phyloP scores from a whole-genome alignment of 2,888 invertebrate genomes.

The Tupiocoris notatus region DNA sequence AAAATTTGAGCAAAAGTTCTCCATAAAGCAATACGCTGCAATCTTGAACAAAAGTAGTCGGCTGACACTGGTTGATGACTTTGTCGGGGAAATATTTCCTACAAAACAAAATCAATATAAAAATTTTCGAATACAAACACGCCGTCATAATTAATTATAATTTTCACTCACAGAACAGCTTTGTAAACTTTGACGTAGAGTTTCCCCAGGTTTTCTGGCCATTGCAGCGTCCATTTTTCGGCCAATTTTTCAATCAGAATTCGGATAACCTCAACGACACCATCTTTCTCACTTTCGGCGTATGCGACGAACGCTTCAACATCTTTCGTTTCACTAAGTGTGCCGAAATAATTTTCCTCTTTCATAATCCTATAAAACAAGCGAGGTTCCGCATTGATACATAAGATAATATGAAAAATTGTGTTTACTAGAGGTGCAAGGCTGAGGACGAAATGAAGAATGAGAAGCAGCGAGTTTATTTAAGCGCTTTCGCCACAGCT shows the following conservation, averaged over 20 bases:
- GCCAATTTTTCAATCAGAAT: constrained; percentile 62
- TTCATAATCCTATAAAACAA: constrained; percentile 47
- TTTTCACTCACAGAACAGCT: constrained; percentile 50
- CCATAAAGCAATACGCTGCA: constrained; percentile 46
- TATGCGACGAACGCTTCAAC: constrained; percentile 64
- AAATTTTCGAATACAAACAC: not conserved
- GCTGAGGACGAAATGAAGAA: no score
- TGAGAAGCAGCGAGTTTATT: no score
- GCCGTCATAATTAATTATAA: not conserved
- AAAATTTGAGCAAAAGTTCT: constrained; percentile 47
- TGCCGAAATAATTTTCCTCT: constrained; percentile 63
- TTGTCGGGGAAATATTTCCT: constrained; percentile 39
- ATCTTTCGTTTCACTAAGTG: constrained; percentile 64
- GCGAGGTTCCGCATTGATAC: no score
- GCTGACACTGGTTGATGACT: constrained; percentile 13
- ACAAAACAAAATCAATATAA: constrained; percentile 2
- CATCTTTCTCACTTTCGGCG: constrained; percentile 55
- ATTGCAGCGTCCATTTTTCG: constrained; percentile 63
- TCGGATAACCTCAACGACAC: constrained; percentile 62
- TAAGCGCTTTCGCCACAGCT: no score
- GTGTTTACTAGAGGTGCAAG: no score
- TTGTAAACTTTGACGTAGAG: constrained; percentile 64
- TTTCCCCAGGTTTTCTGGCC: constrained; percentile 63
- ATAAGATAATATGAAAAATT: no score
- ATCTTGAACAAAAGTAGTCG: constrained; percentile 40